Base-by-base conservation (phyloP, 2,888 invertebrate species). In the Frankliniella intonsa region DNA sequence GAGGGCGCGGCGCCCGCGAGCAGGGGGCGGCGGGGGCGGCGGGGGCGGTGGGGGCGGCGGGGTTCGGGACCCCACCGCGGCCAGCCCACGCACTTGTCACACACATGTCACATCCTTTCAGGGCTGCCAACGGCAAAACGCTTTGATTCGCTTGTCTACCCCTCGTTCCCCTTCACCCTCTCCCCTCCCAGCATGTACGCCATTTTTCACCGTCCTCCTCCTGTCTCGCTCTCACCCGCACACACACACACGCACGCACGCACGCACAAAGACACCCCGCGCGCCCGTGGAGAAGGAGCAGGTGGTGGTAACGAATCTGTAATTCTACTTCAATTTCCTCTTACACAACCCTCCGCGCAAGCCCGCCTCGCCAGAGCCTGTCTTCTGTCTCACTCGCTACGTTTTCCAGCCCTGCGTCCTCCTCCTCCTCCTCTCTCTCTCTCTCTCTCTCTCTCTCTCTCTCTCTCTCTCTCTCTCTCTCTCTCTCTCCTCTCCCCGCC, bases 271-370 rank as follows among this genome's bases (percentile, higher is more conserved):
- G 11, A 25, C 12, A 76, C 69, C 3, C 12, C 22, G 69, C 5
- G 38, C 38, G 38, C 38, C n/a, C n/a, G n/a, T n/a, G n/a, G n/a
- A 38, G 38, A 38, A 38, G 69, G 12, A 76, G 69, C 69, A 76
- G 69, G 69, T 76, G 69, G 69, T 12, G 12, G 69, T 76, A 76
- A 76, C 25, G 69, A 76, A 76, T 76, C 69, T 76, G 69, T 76
- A 76, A 76, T 76, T 76, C 69, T 25, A 76, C 25, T 76, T 76
- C 69, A 76, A 76, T 76, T 76, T 25, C 25, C 69, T 25, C 69
- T 76, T 76, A 76, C 25, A 25, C 69, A 22, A n/a, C 69, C 69
- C 25, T n/a, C 25, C 9, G 10, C 69, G 11, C 25, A 7, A 12
- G 11, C 69, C 22, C 22, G 7, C 8, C 69, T 5, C 22, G 7